Conservation (phyloP, 2,888 invertebrate genomes). For the Tenthredo scrophulariae region DNA sequence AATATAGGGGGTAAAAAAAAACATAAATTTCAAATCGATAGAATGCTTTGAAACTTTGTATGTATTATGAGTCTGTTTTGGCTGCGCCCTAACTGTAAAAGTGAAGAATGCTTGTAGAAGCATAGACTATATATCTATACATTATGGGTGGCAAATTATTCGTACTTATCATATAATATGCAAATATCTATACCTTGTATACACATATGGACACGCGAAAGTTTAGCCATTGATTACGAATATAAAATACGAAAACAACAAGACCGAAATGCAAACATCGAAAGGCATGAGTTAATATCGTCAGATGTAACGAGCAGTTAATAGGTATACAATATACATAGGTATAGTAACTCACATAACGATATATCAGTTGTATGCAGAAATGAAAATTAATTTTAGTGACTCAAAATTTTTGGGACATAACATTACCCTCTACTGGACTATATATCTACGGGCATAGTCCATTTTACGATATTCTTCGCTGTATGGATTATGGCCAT, state of each 20-base stretch:
- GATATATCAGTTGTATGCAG: not conserved
- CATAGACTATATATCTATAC: not conserved
- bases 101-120: not conserved
- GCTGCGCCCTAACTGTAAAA: not conserved
- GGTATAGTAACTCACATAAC: too few relatives aligned
- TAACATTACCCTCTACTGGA: not conserved
- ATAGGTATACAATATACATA: too few relatives aligned
- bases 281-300: not conserved
- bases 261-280: not conserved
- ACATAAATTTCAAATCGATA: not conserved
- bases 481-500: not conserved
- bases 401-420: not conserved
- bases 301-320: not conserved
- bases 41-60: not conserved
- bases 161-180: not conserved
- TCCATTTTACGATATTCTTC: not conserved
- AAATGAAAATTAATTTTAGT: not conserved
- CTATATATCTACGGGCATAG: not conserved
- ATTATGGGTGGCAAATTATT: not conserved
- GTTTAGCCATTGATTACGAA: not conserved
- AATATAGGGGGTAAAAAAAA: not conserved
- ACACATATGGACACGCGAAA: not conserved
- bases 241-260: not conserved
- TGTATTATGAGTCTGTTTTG: not conserved
- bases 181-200: not conserved